phyloP scores from a whole-genome alignment of 2,113 vertebrate genomes.

The Hippopotamus amphibius region DNA sequence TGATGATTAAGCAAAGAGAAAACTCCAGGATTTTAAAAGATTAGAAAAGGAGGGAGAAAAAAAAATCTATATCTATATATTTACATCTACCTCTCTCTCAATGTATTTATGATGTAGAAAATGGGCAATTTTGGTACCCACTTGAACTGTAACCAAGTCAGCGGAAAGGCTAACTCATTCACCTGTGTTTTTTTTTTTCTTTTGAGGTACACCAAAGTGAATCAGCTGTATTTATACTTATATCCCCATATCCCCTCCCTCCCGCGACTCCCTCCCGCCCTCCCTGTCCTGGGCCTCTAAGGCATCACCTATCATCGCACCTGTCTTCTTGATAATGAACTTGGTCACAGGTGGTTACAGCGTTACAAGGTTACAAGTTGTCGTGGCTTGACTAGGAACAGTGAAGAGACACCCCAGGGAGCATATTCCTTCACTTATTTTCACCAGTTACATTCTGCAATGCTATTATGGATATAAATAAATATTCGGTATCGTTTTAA shows the following conservation, averaged over 20 bases:
- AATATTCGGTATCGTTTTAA: not conserved
- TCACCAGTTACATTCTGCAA: not conserved
- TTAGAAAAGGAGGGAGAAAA: not conserved
- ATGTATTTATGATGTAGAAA: conserved; percentile 41
- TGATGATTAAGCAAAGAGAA: not conserved
- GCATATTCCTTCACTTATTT: not conserved
- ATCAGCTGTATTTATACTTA: too few species aligned
- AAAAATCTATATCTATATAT: not conserved
- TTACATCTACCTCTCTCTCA: not conserved
- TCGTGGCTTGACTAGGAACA: not conserved
- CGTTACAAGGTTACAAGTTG: not conserved
- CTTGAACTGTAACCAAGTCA: not conserved
- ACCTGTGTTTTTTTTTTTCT: not conserved
- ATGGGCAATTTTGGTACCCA: not conserved
- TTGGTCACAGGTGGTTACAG: not conserved
- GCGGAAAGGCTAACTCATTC: not conserved
- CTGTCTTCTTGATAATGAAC: not conserved
- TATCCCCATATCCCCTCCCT: too few species aligned
- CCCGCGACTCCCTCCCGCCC: too few species aligned
- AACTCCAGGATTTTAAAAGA: not conserved
- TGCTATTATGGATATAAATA: not conserved
- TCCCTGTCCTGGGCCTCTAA: too few species aligned
- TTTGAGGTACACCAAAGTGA: too few species aligned
- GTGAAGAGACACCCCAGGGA: not conserved
- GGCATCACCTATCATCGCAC: too few species aligned